Conservation (phyloP, 2,888 invertebrate species). For the Microchrysa polita region DNA sequence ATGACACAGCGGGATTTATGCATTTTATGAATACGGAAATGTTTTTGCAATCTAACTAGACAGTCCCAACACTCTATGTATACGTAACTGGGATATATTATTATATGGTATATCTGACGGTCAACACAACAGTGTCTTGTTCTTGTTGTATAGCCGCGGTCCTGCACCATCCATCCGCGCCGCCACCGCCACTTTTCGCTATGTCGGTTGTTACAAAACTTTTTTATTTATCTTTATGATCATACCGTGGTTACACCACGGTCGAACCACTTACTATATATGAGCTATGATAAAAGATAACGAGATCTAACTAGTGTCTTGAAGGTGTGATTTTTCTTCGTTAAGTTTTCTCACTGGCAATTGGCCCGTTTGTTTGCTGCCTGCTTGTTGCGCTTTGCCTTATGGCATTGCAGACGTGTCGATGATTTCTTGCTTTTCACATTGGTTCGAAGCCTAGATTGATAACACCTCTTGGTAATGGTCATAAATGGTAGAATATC, state of each 20-base stretch:
- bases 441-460: background rate
- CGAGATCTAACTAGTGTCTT: conserved; percentile 35
- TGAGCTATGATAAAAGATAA: conserved; percentile 42
- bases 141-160: background rate
- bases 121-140: background rate
- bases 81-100: background rate
- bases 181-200: background rate
- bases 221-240: conserved; percentile 31
- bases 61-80: conserved; percentile 8
- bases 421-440: conserved; percentile 3
- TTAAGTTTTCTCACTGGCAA: background rate
- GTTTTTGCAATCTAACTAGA: conserved; percentile 24
- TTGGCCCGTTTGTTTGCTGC: background rate
- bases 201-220: background rate
- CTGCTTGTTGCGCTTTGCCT: no score
- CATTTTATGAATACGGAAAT: conserved; percentile 45
- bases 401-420: background rate
- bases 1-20: conserved; percentile 44
- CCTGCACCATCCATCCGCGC: no score
- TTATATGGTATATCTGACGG: background rate
- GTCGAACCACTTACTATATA: conserved; percentile 10
- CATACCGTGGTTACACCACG: background rate
- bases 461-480: conserved; percentile 4
- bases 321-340: conserved; percentile 33
- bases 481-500: conserved; percentile 23